Percentiles rank a stretch among this genome's conserved stretches.
Conservation (phyloP, 2,797 vertebrate genomes). For the Gymnothorax javanicus region DNA sequence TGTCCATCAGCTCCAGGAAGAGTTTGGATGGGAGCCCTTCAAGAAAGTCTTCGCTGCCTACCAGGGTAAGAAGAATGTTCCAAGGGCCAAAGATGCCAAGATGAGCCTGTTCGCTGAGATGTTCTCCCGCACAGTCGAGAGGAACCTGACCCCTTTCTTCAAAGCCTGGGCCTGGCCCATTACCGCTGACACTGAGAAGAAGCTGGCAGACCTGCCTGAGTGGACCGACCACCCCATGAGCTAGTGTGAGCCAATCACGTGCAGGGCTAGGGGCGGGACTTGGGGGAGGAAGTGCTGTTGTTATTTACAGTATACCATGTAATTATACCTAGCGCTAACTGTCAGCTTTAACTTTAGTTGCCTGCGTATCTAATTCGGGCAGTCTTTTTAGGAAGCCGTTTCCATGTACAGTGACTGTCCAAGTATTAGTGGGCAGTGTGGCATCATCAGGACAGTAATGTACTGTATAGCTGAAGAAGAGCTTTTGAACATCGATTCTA, state of each 20-base stretch:
- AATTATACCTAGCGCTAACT: not conserved
- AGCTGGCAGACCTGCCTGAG: slow-evolving; percentile 67
- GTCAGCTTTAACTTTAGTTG: no score
- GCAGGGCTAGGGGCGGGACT: not conserved
- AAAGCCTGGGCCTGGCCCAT: slow-evolving; percentile 85
- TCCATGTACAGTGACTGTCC: no score
- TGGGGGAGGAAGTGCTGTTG: not conserved
- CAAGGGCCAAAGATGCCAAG: slow-evolving; percentile 68
- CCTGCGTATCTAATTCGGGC: no score
- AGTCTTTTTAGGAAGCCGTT: no score
- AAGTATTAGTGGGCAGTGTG: not conserved
- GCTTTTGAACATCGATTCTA: not conserved
- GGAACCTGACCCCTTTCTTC: slow-evolving; percentile 77
- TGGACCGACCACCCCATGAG: slow-evolving; percentile 81
- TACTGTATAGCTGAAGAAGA: not conserved
- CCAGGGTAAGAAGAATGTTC: slow-evolving; percentile 63
- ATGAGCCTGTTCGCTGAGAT: slow-evolving; percentile 81
- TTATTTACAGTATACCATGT: not conserved
- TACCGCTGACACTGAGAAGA: slow-evolving; percentile 61
- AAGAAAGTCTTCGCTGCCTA: slow-evolving; percentile 75
- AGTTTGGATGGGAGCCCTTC: slow-evolving; percentile 80
- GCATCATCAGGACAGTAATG: not conserved
- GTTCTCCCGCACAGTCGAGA: slow-evolving; percentile 74
- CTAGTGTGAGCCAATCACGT: slow-evolving; percentile 42
- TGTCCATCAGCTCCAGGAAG: slow-evolving; percentile 72